Conservation (phyloP, 2,888 invertebrate species). For the Onchidella celtica region DNA sequence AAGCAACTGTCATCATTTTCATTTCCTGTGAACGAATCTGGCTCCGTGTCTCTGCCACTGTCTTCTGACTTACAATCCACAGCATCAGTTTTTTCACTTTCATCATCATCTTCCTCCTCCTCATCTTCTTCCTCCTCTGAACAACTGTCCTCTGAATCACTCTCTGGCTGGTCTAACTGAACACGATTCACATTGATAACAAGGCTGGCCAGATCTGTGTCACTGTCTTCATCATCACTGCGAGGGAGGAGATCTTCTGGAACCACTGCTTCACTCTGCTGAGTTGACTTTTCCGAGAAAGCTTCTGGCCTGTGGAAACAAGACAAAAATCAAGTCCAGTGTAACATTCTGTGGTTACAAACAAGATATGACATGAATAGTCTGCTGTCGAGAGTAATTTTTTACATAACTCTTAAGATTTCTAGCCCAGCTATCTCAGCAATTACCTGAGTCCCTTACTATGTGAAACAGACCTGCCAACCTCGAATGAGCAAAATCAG, state of each 20-base stretch:
- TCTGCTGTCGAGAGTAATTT: too few relatives aligned
- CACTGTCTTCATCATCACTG: slow-evolving; percentile 65
- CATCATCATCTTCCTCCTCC: neutral
- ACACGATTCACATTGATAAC: slow-evolving; percentile 69
- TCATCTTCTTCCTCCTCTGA: slow-evolving; percentile 51
- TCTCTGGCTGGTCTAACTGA: slow-evolving; percentile 57
- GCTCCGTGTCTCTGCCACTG: neutral
- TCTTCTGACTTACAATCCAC: neutral
- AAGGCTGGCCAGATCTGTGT: slow-evolving; percentile 61
- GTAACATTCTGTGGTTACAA: too few relatives aligned
- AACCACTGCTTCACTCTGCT: slow-evolving; percentile 61
- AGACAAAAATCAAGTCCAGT: too few relatives aligned
- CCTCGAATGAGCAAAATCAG: too few relatives aligned
- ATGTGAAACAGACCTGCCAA: too few relatives aligned
- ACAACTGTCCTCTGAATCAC: slow-evolving; percentile 45
- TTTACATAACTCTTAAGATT: too few relatives aligned
- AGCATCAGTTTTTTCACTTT: neutral
- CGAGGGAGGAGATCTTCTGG: slow-evolving; percentile 77
- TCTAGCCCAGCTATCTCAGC: too few relatives aligned
- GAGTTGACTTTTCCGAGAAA: slow-evolving; percentile 59
- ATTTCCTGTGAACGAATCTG: neutral
- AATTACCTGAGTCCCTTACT: neutral
- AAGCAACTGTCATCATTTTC: neutral
- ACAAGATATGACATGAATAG: too few relatives aligned
- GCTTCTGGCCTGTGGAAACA: slow-evolving; percentile 69